phyloP scores from a whole-genome alignment of 2,113 vertebrate species.

The Proterorhinus semilunaris region DNA sequence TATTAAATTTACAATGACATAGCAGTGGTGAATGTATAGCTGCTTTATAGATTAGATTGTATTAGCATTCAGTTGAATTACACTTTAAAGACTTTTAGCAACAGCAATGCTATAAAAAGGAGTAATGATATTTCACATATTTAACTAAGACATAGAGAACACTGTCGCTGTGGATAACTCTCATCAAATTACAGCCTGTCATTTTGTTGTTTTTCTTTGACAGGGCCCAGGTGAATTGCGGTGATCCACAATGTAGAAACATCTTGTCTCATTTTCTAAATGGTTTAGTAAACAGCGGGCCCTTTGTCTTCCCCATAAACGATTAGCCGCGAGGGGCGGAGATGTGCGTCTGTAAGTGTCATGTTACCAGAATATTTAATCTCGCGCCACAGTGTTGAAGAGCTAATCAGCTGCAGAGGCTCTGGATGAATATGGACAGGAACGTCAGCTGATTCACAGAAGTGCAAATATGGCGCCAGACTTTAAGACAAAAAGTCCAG shows the following conservation, averaged over 20 bases:
- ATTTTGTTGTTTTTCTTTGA: conserved; percentile 2
- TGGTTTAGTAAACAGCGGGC: neutral
- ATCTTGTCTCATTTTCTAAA: conserved; percentile 10
- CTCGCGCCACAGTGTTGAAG: neutral
- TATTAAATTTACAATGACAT: too few relatives aligned
- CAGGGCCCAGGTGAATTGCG: neutral
- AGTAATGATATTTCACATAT: neutral
- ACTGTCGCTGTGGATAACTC: neutral
- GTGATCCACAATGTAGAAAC: neutral
- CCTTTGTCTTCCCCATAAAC: conserved; percentile 4
- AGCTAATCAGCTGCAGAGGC: neutral
- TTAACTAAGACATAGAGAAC: neutral
- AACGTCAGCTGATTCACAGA: conserved; percentile 18
- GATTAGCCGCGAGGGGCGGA: neutral
- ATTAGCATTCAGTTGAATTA: too few relatives aligned
- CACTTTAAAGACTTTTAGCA: too few relatives aligned
- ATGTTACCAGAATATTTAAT: conserved; percentile 5
- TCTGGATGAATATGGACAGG: conserved; percentile 10
- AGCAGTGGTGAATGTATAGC: too few relatives aligned
- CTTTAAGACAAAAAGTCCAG: conserved; percentile 14
- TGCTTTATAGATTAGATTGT: too few relatives aligned
- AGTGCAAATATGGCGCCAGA: conserved; percentile 21
- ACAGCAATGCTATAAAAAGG: neutral
- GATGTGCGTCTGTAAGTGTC: conserved; percentile 1
- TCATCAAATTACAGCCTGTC: neutral